Evolutionary conservation across 2,888 invertebrate species (phyloP), one percentile per base, ranked within the genome.

Genomic region (Acrobasis consociella): DNA sequence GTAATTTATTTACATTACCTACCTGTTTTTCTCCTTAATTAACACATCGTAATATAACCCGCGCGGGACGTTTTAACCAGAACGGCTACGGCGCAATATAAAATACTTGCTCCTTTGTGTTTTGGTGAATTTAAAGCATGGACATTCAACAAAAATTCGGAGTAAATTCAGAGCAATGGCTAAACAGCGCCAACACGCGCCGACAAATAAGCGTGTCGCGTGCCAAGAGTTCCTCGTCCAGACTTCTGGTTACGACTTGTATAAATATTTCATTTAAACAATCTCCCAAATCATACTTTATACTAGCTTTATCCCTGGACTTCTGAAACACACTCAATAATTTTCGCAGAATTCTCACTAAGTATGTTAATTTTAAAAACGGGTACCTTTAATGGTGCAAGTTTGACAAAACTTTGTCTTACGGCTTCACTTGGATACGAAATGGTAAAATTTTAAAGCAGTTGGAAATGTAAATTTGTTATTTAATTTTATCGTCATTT

Each of bases 311-410:
- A 11, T 46, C 10, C 5, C 13, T n/a, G 13, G 5, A 46, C 46
- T 46, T 46, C 5, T n/a, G 13, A 52, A 52, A 31, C 52, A 52
- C 11, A 31, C 52, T 52, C 31, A 52, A 52, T 52, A 52, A 31
- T 31, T 52, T 31, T 13, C 8, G 52, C 31, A 2, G 3, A 31
- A 51, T 52, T 8, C 31, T 31, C 11, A 52, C 52, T 52, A 52
- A 52, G 31, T 31, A 52, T 52, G 52, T 52, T 31, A 52, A 52
- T 52, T 52, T 52, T 31, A 52, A 52, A 52, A 52, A 52, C 52
- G 52, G 52, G 13, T 31, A 52, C 52, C 31, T 31, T 31, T 52
- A 52, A 52, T 52, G 52, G 52, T n/a, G 11, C 13, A 52, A 52
- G 52, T 52, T 37, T 52, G 52, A n/a, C 52, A 52, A 22, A 51